Conservation (phyloP, 2,888 invertebrate species). For the Cosmia pyralina region DNA sequence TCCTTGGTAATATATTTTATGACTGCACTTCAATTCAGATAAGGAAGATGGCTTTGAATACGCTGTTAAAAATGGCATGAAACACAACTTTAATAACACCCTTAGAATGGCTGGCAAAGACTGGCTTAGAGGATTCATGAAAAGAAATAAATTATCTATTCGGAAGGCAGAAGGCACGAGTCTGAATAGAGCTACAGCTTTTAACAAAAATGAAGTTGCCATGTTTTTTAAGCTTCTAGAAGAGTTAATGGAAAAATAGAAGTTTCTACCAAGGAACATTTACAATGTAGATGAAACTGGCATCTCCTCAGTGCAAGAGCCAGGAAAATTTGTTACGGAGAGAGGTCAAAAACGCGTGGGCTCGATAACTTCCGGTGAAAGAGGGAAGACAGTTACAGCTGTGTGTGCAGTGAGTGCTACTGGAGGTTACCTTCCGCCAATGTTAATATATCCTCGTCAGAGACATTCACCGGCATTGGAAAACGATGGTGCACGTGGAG, state of each 20-base stretch:
- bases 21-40: background rate
- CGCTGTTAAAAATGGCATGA: background rate
- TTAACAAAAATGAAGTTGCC: background rate
- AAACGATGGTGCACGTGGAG: background rate
- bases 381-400: background rate
- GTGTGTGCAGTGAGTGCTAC: conserved; percentile 1
- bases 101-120: background rate
- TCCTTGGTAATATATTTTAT: background rate
- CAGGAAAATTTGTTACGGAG: background rate
- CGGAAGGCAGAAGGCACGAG: background rate
- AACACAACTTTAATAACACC: background rate
- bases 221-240: conserved; percentile 1
- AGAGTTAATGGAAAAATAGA: background rate
- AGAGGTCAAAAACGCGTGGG: background rate
- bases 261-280: background rate
- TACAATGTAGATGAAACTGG: conserved; percentile 1
- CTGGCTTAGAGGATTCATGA: background rate
- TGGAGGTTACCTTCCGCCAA: background rate
- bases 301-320: conserved; percentile 1
- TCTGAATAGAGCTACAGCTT: background rate
- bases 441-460: conserved; percentile 3
- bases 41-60: background rate
- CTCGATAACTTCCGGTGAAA: background rate
- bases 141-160: background rate
- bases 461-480: background rate